Base-by-base conservation (phyloP, 2,888 invertebrate genomes). In the Chaetogeoica ovagalla region DNA sequence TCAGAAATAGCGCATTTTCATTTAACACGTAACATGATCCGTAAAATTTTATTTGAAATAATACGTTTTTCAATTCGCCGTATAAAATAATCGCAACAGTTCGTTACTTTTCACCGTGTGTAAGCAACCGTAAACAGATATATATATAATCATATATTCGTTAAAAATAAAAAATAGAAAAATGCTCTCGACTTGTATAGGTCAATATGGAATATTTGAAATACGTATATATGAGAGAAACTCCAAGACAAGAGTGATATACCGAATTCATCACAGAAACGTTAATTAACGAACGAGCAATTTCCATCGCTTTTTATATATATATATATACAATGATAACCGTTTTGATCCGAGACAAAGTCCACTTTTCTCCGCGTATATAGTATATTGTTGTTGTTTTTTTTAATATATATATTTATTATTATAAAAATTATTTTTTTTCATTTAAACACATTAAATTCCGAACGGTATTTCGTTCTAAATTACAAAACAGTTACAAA, bases 281-380 rank as follows among this genome's bases (percentile, higher is more conserved):
- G 65, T 74, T 74, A 74, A 74, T 65, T 74, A 65, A 74, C 65
- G 65, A 0, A 43, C 52, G 37, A 30, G 63, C 65, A 57, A 57
- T 74, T 65, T 74, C 55, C 63, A 37, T 63, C 73, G 23, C 52
- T 52, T 13, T 9, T 48, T 48, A 48, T 48, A 43, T 37, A 11
- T 19, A 15, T 9, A 13, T 48, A 48, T 48, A 43, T 37, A 11
- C 19, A 15, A 39, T 37, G 74, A 74, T 74, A 74, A 57, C 74
- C 55, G 21, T 74, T 65, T 74, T 74, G 55, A 74, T 74, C 63
- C 65, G 21, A 74, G 39, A 65, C 74, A 65, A 74, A 65, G 65
- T 74, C 63, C 55, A 55, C 74, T 65, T 65, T 57, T 74, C 55
- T 65, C 52, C 52, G 63, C 73, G 37, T 63, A 63, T 73, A n/a